These are phyloP conservation scores for Lampris incognitus DNA, from an alignment of 2,113 vertebrate genomes.

Conservation along the genomic window DNA sequence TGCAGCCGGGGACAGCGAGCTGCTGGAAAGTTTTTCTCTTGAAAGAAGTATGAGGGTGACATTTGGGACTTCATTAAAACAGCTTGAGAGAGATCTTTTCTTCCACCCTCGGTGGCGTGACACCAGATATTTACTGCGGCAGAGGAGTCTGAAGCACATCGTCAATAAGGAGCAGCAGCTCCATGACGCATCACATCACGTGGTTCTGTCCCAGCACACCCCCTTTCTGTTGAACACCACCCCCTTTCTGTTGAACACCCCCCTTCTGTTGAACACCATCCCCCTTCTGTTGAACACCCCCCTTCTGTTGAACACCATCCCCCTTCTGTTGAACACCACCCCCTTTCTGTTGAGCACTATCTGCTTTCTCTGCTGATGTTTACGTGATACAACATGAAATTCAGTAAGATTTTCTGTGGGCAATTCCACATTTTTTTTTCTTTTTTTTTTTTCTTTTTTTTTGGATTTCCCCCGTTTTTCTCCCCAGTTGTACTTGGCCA, in stretches of 20 bases:
- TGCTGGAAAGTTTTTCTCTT: constrained; percentile 62
- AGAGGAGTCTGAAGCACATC: constrained; percentile 67
- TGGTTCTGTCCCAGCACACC: no score
- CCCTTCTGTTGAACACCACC: no score
- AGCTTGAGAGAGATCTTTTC: constrained; percentile 74
- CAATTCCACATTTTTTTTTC: constrained; percentile 21
- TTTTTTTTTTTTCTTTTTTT: constrained; percentile 34
- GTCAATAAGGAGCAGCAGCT: no score
- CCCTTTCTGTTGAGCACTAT: no score
- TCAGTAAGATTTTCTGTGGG: constrained; percentile 50
- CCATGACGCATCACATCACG: no score
- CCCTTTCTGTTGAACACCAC: no score
- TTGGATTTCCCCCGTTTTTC: constrained; percentile 29
- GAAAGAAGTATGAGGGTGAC: constrained; percentile 71
- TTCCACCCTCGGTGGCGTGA: constrained; percentile 72
- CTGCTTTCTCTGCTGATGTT: no score
- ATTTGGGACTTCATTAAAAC: constrained; percentile 85
- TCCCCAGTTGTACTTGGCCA: constrained; percentile 26
- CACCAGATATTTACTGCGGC: constrained; percentile 72
- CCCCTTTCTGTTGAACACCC: no score
- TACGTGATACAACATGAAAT: constrained; percentile 23
- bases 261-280: no score
- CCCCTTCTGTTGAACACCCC: no score
- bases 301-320: no score
- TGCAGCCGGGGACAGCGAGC: constrained; percentile 58